Base-by-base conservation (phyloP, 2,113 vertebrate species). In the Indri indri region DNA sequence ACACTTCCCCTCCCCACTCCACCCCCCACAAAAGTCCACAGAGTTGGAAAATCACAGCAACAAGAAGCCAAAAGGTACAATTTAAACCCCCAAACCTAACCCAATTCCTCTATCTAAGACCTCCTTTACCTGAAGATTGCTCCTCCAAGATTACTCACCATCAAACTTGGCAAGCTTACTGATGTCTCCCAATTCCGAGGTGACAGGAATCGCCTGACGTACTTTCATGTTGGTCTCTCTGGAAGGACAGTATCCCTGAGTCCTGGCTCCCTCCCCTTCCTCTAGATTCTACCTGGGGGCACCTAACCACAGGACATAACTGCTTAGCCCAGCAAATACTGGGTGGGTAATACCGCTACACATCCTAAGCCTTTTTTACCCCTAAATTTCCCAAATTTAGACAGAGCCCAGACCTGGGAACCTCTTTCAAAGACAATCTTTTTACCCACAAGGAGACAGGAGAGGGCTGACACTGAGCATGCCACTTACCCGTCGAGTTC, bases 191-290 rank as follows among this genome's bases (percentile, higher is more conserved):
- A 99, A 94, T 93, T 99, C 99, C 0, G 99, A 99, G 14, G 99
- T 99, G 97, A 99, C 98, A 0, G 99, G 99, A 65, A 99, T 99
- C 0, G 99, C 99, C 98, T 99, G 99, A 0, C 99, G 99, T 79
- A 99, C 99, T 97, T 99, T 99, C 99, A 99, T 99, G 98, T 99
- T 99, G 87, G 99, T 99, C 98, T 99, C 99, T 76, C 99, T 99
- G 98, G 3, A 97, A 98, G 79, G 97, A 47, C 42, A 94, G 63
- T 14, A 34, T 25, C 17, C 79, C 85, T 88, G 81, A 95, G 79
- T 45, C 45, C 87, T 32, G 27, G 61, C n/a, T 92, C 57, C 65
- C 59, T 32, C 50, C 61, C 71, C 5, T 9, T n/a, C 88, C 45
- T 57, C 45, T 40, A 65, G 25, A 13, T 47, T 40, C 90, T 34